Base-by-base conservation (phyloP, 2,113 vertebrate species). In the Emydocephalus ijimae region DNA sequence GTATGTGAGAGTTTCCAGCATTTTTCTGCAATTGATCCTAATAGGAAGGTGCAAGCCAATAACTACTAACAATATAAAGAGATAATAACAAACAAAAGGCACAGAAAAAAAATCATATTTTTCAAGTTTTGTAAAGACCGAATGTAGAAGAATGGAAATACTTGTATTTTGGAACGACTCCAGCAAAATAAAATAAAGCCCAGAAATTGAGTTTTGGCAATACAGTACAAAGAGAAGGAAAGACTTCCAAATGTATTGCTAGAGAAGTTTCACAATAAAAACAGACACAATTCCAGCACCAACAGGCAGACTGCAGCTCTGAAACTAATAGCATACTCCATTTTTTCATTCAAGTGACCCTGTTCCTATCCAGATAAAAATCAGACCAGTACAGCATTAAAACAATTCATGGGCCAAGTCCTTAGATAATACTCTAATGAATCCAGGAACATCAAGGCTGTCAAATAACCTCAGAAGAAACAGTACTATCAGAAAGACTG, bases 231-330 rank as follows among this genome's bases (percentile, higher is more conserved):
- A 89, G 88, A 93, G 94, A 91, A 89, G 94, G 92, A 91, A 90
- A 34, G 43, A 74, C 34, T 89, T 86, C 21, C 90, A 89, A 95
- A 95, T 94, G 94, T 93, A 95, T 94, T 92, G 90, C 89, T 93
- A 91, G 88, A 92, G 56, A 94, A 94, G 94, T 92, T 90, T 93
- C 56, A 95, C 95, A 94, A 89, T 45, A 95, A 95, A 93, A 92
- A 45, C 6, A 94, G 93, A 90, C 26, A 56, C 15, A 91, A 91
- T 93, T 88, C 92, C 93, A 92, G 50, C 91, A 21, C 93, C 93
- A 92, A 94, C 81, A 91, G 93, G 18, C 34, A 93, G 95, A 50
- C 89, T 93, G 90, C 89, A 87, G 69, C 89, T 86, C 90, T 21
- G 74, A 91, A 45, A 69, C 92, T 93, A 85, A 94, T 93, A 52